Base-by-base conservation (phyloP, 2,888 invertebrate genomes). In the Tuta absoluta region DNA sequence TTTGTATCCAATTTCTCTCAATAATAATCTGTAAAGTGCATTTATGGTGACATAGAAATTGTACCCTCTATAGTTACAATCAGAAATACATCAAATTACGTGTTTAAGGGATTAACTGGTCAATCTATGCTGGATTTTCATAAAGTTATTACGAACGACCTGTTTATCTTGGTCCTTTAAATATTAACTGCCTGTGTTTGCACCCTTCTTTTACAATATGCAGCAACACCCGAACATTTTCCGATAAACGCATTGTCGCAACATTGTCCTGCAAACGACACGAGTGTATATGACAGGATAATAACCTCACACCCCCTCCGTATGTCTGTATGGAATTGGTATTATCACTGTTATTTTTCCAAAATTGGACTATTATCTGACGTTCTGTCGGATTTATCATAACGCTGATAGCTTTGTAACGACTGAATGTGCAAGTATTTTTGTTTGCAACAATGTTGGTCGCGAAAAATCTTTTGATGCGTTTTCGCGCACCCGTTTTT, bases 211-310 rank as follows among this genome's bases (percentile, higher is more conserved):
- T 33, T n/a, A n/a, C 4, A 7, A 4, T 33, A 3, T 8, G 10
- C 33, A 33, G 60, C 14, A 60, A 58, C 64, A 65, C 68, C 68
- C 68, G 69, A 68, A 73, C 72, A 73, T 70, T 74, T 70, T 72
- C 67, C 66, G 66, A 67, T 69, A 66, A 68, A 74, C 68, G 70
- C 69, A 71, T 67, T 72, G 73, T 77, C 69, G 71, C 71, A 67
- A 71, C 69, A 71, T 67, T 73, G 73, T 77, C 69, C 71, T 72
- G 72, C 77, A 76, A 77, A 77, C 75, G 74, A 73, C 81, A 81
- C 80, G 83, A 84, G 83, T 90, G 90, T 76, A 68, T 77, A 72
- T 89, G 91, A 91, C 91, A 89, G 88, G 75, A 86, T 89, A 91
- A 91, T 90, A 81, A 78, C 82, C 85, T 84, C 79, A 87, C 89